Conservation (phyloP, 1,140 invertebrate genomes). For the Stenopsyche tienmushanensis region DNA sequence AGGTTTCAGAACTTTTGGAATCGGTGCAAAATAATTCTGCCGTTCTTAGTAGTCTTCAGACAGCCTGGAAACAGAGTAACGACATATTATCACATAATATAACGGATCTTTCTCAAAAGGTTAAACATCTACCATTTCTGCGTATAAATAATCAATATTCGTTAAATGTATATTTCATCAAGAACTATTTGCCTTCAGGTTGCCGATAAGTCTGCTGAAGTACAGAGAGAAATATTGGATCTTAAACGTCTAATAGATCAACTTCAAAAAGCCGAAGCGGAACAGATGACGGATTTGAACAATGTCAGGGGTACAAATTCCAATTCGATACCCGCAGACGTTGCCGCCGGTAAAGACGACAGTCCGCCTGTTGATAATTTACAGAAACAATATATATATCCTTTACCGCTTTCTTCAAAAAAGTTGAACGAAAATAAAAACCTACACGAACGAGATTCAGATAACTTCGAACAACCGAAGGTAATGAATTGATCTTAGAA, state of each 20-base stretch:
- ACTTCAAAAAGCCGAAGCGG: constrained; percentile 8
- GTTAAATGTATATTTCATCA: constrained; percentile 5
- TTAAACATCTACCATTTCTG: constrained; percentile 2
- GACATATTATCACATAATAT: constrained; percentile 28
- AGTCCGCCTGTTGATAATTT: neutral
- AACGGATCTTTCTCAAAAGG: constrained; percentile 30
- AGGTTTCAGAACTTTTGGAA: constrained; percentile 33
- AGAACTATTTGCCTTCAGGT: constrained; percentile 22
- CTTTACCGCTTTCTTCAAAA: neutral
- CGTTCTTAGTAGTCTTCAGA: constrained; percentile 38
- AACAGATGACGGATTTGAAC: neutral
- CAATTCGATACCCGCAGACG: constrained; percentile 2
- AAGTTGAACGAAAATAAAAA: constrained; percentile 10
- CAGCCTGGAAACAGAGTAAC: constrained; percentile 36
- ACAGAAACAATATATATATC: neutral
- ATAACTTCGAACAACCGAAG: neutral
- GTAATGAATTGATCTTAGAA: too few relatives aligned
- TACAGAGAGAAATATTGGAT: constrained; percentile 30
- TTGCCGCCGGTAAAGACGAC: constrained; percentile 12
- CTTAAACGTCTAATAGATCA: constrained; percentile 28
- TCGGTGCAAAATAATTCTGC: constrained; percentile 40
- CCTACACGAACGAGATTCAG: constrained; percentile 27
- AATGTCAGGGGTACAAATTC: neutral
- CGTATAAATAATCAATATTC: constrained; percentile 15
- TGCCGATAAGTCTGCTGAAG: constrained; percentile 33